Percentiles rank a stretch among this genome's conserved stretches.
phyloP scores from a whole-genome alignment of 2,113 vertebrate genomes.

The Cyanistes caeruleus region DNA sequence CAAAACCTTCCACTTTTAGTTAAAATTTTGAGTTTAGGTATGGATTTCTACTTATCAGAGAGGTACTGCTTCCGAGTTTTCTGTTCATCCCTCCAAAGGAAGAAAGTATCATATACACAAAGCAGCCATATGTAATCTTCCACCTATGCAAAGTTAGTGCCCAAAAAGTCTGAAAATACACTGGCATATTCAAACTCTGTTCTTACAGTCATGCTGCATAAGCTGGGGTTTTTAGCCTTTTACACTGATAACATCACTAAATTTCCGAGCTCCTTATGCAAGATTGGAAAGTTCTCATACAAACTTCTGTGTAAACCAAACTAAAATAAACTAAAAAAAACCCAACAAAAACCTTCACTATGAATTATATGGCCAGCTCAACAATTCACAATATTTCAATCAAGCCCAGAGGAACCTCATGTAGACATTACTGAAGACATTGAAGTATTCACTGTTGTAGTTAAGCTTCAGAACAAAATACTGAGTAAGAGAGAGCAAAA shows the following conservation, averaged over 20 bases:
- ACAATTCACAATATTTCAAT: neutral
- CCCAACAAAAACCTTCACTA: neutral
- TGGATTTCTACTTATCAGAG: neutral
- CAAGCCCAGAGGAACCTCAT: neutral
- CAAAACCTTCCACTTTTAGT: neutral
- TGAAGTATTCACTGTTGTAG: neutral
- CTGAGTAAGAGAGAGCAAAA: neutral
- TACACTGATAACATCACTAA: neutral
- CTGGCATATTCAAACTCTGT: neutral
- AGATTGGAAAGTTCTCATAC: neutral
- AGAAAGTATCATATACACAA: neutral
- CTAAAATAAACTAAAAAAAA: neutral
- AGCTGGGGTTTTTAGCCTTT: neutral
- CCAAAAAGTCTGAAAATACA: neutral
- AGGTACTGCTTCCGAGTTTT: neutral
- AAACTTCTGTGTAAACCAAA: neutral
- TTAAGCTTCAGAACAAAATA: neutral
- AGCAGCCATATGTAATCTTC: neutral
- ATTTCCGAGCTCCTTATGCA: neutral
- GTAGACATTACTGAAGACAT: neutral
- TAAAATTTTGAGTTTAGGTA: neutral
- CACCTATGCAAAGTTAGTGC: neutral
- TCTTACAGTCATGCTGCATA: neutral
- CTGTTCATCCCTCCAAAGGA: neutral
- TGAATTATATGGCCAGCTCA: neutral